Evolutionary conservation across 2,113 vertebrate genomes (phyloP).

Genomic region (Peromyscus maniculatus): DNA sequence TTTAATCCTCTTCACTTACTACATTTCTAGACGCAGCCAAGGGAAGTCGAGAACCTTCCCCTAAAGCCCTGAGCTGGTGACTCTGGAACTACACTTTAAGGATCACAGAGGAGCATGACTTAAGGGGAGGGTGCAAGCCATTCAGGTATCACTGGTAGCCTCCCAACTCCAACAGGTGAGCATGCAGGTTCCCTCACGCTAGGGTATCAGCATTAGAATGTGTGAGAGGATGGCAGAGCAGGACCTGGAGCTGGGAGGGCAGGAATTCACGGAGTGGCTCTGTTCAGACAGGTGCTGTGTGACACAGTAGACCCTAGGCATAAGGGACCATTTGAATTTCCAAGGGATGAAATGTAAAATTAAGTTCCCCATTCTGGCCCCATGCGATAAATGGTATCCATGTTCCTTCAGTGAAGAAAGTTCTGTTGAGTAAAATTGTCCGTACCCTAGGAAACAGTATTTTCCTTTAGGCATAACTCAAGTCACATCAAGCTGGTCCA

Average conservation of each 20-base stretch:
- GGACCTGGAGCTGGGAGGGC: neutral
- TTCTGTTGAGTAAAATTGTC: neutral
- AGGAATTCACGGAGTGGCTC: neutral
- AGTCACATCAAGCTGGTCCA: neutral
- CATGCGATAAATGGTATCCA: neutral
- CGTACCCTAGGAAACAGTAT: neutral
- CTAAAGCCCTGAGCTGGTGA: neutral
- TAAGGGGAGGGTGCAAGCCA: rapidly evolving
- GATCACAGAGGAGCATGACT: neutral
- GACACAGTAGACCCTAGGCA: neutral
- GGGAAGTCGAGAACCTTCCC: neutral
- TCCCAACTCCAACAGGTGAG: neutral
- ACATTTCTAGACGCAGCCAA: neutral
- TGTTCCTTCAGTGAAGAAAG: neutral
- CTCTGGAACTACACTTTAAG: neutral
- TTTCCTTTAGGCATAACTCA: neutral
- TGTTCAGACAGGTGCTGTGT: neutral
- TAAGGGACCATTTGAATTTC: neutral
- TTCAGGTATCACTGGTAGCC: neutral
- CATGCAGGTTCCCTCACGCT: neutral
- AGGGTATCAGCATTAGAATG: neutral
- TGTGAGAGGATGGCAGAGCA: too few relatives aligned
- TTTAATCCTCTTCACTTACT: neutral
- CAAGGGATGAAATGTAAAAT: neutral
- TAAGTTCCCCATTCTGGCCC: neutral